A percentile compares a stretch with the other conserved stretches of the same genome.
These are phyloP conservation scores for human (Homo sapiens) DNA, from an alignment of 2,113 vertebrate species.

Conservation along the genomic window GRCh38 chr9:7462501-7463000, in stretches of 20 bases:
- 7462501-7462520: neutral
- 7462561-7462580: neutral
- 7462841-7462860: neutral
- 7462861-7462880: neutral
- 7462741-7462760: neutral
- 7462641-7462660: neutral
- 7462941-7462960: neutral
- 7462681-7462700: neutral
- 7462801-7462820: neutral
- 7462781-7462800: neutral
- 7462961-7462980: neutral
- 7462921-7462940: neutral
- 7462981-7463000: neutral
- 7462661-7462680: conserved; percentile 29
- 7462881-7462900: neutral
- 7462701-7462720: neutral
- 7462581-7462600: neutral
- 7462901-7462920: neutral
- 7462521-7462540: neutral
- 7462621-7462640: neutral
- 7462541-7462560: neutral
- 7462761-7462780: neutral
- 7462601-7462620: neutral
- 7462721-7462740: neutral
- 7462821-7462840: neutral